Conservation (phyloP, 2,113 vertebrate species). For the Laticauda laticaudata region DNA sequence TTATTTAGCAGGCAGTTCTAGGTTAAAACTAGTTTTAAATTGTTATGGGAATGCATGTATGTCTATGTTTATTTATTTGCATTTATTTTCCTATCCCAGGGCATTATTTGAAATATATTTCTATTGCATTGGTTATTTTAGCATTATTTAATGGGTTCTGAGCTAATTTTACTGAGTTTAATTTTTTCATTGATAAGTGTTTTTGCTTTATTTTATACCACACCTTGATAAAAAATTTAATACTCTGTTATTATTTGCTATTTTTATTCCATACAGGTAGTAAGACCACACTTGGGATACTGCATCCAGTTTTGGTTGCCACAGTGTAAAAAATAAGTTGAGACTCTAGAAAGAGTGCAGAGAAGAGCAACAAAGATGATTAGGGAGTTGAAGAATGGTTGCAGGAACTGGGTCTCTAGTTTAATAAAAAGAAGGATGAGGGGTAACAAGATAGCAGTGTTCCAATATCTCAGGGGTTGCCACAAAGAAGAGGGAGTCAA, state of each 20-base stretch:
- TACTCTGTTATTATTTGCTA: background rate
- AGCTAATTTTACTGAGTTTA: background rate
- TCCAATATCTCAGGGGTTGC: background rate
- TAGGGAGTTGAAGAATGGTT: background rate
- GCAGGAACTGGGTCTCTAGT: background rate
- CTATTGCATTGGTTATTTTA: background rate
- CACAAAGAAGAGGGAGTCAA: background rate
- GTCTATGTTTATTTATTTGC: background rate
- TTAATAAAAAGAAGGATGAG: background rate
- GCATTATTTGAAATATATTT: background rate
- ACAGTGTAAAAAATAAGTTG: background rate
- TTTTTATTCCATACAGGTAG: background rate
- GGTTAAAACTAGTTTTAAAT: background rate
- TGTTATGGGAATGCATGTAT: background rate
- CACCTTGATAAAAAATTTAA: background rate
- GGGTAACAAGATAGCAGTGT: background rate
- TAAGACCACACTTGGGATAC: background rate
- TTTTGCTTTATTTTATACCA: background rate
- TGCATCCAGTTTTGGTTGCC: background rate
- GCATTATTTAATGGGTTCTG: background rate
- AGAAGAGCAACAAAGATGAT: background rate
- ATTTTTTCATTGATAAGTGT: background rate
- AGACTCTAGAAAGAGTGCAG: background rate
- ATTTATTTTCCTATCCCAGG: background rate
- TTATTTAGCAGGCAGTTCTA: background rate